A percentile compares a stretch with the other conserved stretches of the same genome.
These are phyloP conservation scores for Physella acuta DNA, from an alignment of 1,140 invertebrate species.

Conservation along the genomic window DNA sequence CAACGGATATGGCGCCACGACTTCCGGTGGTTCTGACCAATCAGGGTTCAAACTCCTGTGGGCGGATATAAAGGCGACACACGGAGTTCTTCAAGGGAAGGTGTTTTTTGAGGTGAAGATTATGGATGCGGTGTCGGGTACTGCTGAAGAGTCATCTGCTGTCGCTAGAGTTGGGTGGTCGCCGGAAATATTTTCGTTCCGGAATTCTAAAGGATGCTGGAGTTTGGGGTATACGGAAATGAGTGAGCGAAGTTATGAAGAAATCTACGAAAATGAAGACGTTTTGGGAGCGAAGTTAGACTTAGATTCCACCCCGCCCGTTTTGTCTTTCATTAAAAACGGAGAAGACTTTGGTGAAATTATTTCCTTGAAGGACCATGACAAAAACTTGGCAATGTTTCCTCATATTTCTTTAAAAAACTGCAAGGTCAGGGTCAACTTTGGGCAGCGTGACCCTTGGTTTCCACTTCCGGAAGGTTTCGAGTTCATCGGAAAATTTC, in stretches of 20 bases:
- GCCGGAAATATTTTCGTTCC: neutral
- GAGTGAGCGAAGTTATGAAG: no score
- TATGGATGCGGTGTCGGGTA: neutral
- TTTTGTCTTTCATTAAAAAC: constrained; percentile 8
- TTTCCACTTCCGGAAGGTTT: constrained; percentile 1
- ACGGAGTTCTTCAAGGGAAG: neutral
- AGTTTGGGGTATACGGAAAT: neutral
- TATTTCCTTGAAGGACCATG: no score
- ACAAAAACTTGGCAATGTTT: neutral
- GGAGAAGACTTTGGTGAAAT: neutral
- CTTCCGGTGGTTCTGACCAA: neutral
- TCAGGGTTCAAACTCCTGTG: neutral
- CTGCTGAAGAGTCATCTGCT: neutral
- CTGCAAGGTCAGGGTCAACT: neutral
- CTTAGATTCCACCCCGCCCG: neutral
- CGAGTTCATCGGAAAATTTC: neutral
- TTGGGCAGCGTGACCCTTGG: neutral
- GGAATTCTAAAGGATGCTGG: neutral
- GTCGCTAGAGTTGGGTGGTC: constrained; percentile 1
- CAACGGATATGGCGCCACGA: neutral
- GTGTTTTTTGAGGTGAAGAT: neutral
- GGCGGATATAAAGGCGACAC: neutral
- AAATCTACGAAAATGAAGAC: neutral
- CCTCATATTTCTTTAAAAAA: constrained; percentile 3
- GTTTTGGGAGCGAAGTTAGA: constrained; percentile 7